Evolutionary conservation across 2,113 vertebrate genomes (phyloP).

Genomic region (Chlamydotis undulata): DNA sequence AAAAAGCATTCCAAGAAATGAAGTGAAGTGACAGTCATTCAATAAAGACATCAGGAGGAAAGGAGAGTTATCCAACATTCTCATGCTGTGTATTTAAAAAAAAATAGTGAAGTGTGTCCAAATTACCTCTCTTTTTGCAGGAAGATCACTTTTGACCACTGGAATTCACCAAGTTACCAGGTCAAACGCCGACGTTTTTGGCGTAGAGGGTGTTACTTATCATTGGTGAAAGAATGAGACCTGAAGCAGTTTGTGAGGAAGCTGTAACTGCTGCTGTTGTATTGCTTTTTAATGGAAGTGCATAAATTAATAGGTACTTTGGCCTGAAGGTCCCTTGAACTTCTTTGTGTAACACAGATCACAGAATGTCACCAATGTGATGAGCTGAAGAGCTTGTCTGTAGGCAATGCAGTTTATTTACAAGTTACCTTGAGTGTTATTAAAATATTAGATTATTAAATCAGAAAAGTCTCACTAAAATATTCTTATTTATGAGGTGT

Average conservation of each 20-base stretch:
- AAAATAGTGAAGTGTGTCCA: not conserved
- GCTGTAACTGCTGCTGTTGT: not conserved
- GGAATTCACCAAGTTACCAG: not conserved
- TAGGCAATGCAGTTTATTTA: not conserved
- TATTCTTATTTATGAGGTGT: not conserved
- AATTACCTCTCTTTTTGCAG: not conserved
- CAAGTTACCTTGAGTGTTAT: not conserved
- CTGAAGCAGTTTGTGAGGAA: not conserved
- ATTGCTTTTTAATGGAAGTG: not conserved
- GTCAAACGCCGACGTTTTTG: not conserved
- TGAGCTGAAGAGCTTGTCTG: not conserved
- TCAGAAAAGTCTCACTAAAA: not conserved
- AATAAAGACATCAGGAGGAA: not conserved
- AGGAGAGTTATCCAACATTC: not conserved
- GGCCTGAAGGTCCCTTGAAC: not conserved
- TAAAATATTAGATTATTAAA: not conserved
- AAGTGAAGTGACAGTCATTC: not conserved
- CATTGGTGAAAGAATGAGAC: not conserved
- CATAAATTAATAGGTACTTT: not conserved
- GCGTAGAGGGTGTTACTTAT: not conserved
- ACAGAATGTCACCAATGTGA: not conserved
- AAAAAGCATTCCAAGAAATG: not conserved
- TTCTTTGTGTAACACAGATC: not conserved
- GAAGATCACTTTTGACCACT: not conserved
- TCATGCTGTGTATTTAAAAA: not conserved